phyloP scores from a whole-genome alignment of 2,113 vertebrate genomes.

The Hepsetus odoe region DNA sequence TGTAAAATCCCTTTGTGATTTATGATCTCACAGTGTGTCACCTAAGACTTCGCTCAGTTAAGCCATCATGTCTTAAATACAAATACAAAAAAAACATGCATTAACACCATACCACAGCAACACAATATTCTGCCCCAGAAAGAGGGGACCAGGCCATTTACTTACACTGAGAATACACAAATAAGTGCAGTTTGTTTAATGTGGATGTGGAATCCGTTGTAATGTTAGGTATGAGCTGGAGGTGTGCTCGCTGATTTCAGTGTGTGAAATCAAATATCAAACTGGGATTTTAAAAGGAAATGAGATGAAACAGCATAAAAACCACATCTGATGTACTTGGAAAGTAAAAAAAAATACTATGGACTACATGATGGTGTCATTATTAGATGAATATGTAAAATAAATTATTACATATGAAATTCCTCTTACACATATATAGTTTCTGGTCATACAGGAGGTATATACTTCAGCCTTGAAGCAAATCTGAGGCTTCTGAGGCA shows the following conservation, averaged over 20 bases:
- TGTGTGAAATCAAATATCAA: too few relatives aligned
- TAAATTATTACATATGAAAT: too few relatives aligned
- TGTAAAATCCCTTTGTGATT: conserved; percentile 49
- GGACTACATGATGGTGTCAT: too few relatives aligned
- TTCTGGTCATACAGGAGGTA: neutral
- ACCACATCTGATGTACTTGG: too few relatives aligned
- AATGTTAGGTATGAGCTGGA: neutral
- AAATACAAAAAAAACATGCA: conserved; percentile 58
- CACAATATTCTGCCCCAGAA: conserved; percentile 29
- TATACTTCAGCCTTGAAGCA: neutral
- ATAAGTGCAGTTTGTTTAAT: too few relatives aligned
- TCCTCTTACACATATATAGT: too few relatives aligned
- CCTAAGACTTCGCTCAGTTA: conserved; percentile 59
- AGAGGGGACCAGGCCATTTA: neutral
- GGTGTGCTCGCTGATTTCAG: too few relatives aligned
- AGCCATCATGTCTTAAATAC: conserved; percentile 59
- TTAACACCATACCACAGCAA: conserved; percentile 61
- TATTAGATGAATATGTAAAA: too few relatives aligned
- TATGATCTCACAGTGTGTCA: conserved; percentile 55
- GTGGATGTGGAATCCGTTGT: too few relatives aligned
- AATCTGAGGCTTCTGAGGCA: neutral
- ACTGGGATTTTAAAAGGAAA: too few relatives aligned
- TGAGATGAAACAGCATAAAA: too few relatives aligned
- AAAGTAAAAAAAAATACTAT: too few relatives aligned
- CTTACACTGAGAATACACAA: neutral